Evolutionary conservation across 2,797 vertebrate genomes (phyloP).

Genomic region (Meda fulgida): DNA sequence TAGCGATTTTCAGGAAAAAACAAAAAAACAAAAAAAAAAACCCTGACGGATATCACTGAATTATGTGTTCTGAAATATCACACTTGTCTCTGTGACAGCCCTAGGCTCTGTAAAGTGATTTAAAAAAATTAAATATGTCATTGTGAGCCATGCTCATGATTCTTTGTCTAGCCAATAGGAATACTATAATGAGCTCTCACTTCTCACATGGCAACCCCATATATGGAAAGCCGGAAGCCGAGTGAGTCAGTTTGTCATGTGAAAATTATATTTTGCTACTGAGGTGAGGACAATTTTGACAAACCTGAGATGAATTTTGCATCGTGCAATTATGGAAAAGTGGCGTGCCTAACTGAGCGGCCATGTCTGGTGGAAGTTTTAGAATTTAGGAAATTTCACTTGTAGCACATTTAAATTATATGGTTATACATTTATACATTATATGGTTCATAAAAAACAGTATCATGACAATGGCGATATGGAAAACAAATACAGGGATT

Average conservation of each 20-base stretch:
- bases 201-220: not conserved
- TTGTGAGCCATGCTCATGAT: not conserved
- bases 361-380: not conserved
- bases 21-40: not conserved
- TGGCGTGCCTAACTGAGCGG: not conserved
- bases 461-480: not conserved
- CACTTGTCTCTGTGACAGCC: not conserved
- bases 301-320: not conserved
- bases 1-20: no score
- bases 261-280: not conserved
- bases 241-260: not conserved
- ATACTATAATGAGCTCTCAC: not conserved
- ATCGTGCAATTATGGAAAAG: not conserved
- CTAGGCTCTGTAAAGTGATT: not conserved
- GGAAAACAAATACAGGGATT: not conserved
- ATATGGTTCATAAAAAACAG: not conserved
- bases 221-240: not conserved
- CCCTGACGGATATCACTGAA: not conserved
- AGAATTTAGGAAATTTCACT: not conserved
- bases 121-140: slow-evolving; percentile 7
- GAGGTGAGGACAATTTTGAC: not conserved
- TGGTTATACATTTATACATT: no score
- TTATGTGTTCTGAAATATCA: slow-evolving; percentile 15
- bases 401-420: not conserved
- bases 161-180: not conserved